These are phyloP conservation scores for Sciurus vulgaris DNA, from an alignment of 2,797 vertebrate genomes.

Conservation along the genomic window DNA sequence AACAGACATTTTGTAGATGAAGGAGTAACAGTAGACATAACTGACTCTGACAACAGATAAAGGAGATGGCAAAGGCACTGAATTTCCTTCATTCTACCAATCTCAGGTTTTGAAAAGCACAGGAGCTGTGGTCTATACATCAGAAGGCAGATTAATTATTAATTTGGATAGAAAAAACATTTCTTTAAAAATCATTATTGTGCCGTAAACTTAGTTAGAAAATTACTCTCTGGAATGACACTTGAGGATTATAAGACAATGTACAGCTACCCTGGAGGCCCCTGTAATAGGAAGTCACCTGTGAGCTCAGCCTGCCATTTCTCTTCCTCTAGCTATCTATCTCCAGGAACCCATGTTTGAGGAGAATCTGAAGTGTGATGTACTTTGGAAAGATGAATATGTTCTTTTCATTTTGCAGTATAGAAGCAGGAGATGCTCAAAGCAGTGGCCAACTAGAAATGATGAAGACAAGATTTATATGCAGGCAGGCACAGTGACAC, in stretches of 20 bases:
- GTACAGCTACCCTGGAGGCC: not conserved
- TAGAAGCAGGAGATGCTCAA: not conserved
- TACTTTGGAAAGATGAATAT: not conserved
- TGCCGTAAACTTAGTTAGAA: slow-evolving; percentile 63
- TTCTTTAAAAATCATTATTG: slow-evolving; percentile 48
- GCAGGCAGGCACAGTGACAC: too few species aligned
- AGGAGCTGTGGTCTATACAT: not conserved
- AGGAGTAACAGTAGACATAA: slow-evolving; percentile 48
- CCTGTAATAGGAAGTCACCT: slow-evolving; percentile 40
- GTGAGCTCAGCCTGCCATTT: not conserved
- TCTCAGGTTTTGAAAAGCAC: slow-evolving; percentile 27
- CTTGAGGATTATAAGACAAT: slow-evolving; percentile 36
- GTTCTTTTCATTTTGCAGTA: slow-evolving; percentile 13
- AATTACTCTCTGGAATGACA: slow-evolving; percentile 39
- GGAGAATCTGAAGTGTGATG: not conserved
- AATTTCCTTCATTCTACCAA: slow-evolving; percentile 31
- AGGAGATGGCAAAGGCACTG: slow-evolving; percentile 27
- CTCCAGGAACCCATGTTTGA: slow-evolving; percentile 11
- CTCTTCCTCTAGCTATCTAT: slow-evolving; percentile 51
- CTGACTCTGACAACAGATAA: slow-evolving; percentile 68
- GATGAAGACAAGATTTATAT: not conserved
- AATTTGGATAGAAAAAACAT: slow-evolving; percentile 35
- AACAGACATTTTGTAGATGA: slow-evolving; percentile 55
- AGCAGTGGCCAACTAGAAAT: slow-evolving; percentile 21
- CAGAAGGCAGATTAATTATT: slow-evolving; percentile 52